Percentiles rank a stretch among this genome's conserved stretches.
These are phyloP conservation scores for Invenusta paracnida DNA, from an alignment of 2,888 invertebrate species.

Conservation along the genomic window DNA sequence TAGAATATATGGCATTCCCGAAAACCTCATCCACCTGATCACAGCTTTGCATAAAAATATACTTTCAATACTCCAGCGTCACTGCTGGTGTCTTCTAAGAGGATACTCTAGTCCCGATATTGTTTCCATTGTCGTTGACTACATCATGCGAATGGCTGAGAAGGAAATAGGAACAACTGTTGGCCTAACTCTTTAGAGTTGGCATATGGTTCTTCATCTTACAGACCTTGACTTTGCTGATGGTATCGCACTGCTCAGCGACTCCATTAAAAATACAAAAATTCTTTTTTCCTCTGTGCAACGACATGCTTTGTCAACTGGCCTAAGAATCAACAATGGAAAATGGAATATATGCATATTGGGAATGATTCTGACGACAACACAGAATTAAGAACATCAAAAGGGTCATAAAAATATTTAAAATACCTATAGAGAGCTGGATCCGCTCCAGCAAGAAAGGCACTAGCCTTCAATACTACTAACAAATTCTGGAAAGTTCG, in stretches of 20 bases:
- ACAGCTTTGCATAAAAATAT: background rate
- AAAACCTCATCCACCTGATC: background rate
- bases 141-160: constrained; percentile 4
- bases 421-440: background rate
- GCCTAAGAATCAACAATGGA: constrained; percentile 15
- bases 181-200: background rate
- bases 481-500: background rate
- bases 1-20: background rate
- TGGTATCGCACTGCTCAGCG: background rate
- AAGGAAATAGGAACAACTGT: background rate
- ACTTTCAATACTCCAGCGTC: background rate
- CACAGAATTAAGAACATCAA: background rate
- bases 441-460: background rate
- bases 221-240: background rate
- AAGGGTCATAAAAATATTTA: background rate
- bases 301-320: background rate
- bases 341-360: background rate
- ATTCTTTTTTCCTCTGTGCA: background rate
- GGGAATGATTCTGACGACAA: background rate
- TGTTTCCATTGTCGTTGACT: constrained; percentile 2
- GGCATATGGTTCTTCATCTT: background rate
- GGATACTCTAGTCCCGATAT: background rate
- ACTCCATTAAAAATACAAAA: background rate
- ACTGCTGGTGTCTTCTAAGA: background rate
- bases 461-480: background rate